Evolutionary conservation across 2,797 vertebrate genomes (phyloP).

Genomic region (Macroramphosus scolopax): DNA sequence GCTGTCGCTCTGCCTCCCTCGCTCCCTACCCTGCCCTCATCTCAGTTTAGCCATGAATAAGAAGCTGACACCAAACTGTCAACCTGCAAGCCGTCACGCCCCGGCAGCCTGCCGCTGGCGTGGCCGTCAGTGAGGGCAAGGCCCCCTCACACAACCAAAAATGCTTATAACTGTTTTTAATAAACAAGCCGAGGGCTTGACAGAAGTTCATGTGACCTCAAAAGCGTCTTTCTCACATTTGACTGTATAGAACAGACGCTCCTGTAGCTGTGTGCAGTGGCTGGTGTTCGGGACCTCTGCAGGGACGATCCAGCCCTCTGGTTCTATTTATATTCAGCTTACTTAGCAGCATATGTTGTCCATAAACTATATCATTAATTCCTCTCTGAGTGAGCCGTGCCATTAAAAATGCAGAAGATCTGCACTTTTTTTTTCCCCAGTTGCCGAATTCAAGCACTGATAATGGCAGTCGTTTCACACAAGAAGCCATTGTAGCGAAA

Average conservation of each 20-base stretch:
- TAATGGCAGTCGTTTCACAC: constrained; percentile 46
- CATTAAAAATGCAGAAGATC: constrained; percentile 60
- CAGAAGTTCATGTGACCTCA: constrained; percentile 33
- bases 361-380: constrained; percentile 62
- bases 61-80: constrained; percentile 82
- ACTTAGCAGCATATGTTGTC: constrained; percentile 59
- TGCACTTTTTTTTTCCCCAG: constrained; percentile 26
- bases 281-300: constrained; percentile 32
- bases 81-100: constrained; percentile 69
- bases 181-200: constrained; percentile 45
- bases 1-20: constrained; percentile 33
- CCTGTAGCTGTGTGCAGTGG: no score
- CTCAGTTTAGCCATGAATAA: constrained; percentile 72
- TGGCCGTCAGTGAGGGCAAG: constrained; percentile 47
- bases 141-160: constrained; percentile 45
- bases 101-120: constrained; percentile 59
- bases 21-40: constrained; percentile 37
- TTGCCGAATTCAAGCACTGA: constrained; percentile 40
- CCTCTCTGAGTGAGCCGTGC: constrained; percentile 33
- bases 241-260: no score
- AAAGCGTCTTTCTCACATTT: constrained; percentile 27
- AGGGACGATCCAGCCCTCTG: constrained; percentile 50
- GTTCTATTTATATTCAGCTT: constrained; percentile 71
- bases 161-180: constrained; percentile 57
- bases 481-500: constrained; percentile 60